These are phyloP conservation scores for Dolomedes plantarius DNA, from an alignment of 2,888 invertebrate species.

Conservation along the genomic window DNA sequence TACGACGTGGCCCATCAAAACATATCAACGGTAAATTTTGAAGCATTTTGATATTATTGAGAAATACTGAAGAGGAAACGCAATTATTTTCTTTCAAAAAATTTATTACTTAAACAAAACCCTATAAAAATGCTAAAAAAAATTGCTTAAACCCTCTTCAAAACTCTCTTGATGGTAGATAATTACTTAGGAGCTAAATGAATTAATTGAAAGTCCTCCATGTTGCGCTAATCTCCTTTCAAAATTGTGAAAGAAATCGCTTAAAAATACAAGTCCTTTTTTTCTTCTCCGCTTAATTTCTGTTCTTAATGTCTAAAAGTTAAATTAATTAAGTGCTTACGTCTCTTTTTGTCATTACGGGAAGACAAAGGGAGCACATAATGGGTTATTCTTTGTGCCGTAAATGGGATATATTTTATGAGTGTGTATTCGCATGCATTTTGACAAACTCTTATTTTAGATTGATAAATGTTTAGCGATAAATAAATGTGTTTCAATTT, in stretches of 20 bases:
- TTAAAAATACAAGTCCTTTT: background rate
- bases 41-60: too few relatives aligned
- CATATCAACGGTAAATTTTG: too few relatives aligned
- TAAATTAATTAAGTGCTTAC: background rate
- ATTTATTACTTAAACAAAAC: too few relatives aligned
- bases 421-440: too few relatives aligned
- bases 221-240: background rate
- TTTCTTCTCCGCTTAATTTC: background rate
- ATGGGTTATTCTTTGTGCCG: background rate
- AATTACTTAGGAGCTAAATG: background rate
- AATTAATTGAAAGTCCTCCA: background rate
- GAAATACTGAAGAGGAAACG: too few relatives aligned
- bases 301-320: conserved; percentile 3
- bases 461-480: too few relatives aligned
- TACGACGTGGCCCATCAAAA: too few relatives aligned
- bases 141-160: background rate
- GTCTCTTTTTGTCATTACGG: background rate
- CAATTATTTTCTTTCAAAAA: too few relatives aligned
- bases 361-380: background rate
- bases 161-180: background rate
- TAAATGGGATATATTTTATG: too few relatives aligned
- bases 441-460: too few relatives aligned
- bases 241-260: background rate
- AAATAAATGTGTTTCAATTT: too few relatives aligned
- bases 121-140: too few relatives aligned